Conservation (phyloP, 2,797 vertebrate genomes). For the Pteronotus mesoamericanus region DNA sequence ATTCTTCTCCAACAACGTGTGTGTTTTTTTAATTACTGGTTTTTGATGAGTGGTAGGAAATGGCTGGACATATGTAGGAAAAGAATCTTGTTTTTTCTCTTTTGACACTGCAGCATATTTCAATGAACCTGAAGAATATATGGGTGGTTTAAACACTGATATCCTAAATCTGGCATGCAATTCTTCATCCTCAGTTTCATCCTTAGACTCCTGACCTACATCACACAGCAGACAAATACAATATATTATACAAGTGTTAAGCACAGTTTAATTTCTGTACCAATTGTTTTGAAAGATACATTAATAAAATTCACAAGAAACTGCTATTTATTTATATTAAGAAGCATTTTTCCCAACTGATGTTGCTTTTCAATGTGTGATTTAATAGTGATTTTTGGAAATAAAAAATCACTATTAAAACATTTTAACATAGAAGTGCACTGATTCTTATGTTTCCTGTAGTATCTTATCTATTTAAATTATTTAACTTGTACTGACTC, state of each 20-base stretch:
- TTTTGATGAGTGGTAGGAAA: conserved; percentile 26
- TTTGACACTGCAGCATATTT: conserved; percentile 49
- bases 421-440: not conserved
- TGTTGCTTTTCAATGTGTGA: not conserved
- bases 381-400: not conserved
- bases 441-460: not conserved
- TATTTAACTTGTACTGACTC: not conserved
- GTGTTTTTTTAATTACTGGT: not conserved
- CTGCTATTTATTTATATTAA: not conserved
- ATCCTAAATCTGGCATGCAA: conserved; percentile 56
- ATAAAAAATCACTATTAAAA: not conserved
- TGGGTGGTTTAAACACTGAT: conserved; percentile 64
- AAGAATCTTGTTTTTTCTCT: conserved; percentile 46
- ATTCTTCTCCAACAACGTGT: not conserved
- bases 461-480: not conserved
- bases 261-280: conserved; percentile 7
- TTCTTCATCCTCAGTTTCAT: conserved; percentile 31
- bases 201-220: conserved; percentile 2
- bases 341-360: not conserved
- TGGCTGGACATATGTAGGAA: not conserved
- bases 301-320: not conserved
- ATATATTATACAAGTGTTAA: not conserved
- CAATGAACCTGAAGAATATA: conserved; percentile 51
- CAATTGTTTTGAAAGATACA: not conserved
- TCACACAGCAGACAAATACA: not conserved